Evolutionary conservation across 30 jellyfish, hydroid and myxozoan species (phyloP).

Genomic region (Calvadosia cruxmelitensis): DNA sequence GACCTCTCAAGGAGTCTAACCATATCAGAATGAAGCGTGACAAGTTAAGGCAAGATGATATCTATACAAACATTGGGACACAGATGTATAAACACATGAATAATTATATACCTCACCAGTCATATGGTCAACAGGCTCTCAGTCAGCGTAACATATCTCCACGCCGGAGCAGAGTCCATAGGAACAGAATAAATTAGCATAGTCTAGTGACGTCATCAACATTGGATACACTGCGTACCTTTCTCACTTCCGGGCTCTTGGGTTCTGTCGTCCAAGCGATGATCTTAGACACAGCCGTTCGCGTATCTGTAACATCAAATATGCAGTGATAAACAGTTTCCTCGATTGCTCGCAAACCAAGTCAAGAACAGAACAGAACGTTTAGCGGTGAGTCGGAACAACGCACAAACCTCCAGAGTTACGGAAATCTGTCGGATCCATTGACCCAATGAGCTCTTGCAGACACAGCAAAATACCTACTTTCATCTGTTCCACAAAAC

Average conservation of each 20-base stretch:
- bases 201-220: too few relatives aligned
- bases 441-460: constrained; percentile 53
- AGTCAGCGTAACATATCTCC: too few relatives aligned
- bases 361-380: not conserved
- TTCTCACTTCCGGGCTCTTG: constrained; percentile 85
- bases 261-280: constrained; percentile 96
- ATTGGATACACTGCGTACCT: constrained; percentile 23
- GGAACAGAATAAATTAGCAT: too few relatives aligned
- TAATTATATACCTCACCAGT: too few relatives aligned
- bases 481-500: constrained; percentile 22
- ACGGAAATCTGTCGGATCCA: constrained; percentile 88
- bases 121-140: too few relatives aligned
- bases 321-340: not conserved
- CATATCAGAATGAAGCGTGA: too few relatives aligned
- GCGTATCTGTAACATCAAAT: constrained; percentile 20
- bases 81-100: too few relatives aligned
- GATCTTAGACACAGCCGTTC: constrained; percentile 77
- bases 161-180: too few relatives aligned
- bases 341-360: not conserved
- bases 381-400: not conserved
- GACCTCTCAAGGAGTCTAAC: too few relatives aligned
- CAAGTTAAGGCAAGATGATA: too few relatives aligned
- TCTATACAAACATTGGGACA: too few relatives aligned
- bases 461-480: constrained; percentile 56
- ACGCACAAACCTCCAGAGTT: constrained; percentile 42